These are phyloP conservation scores for Xiphias gladius DNA, from an alignment of 2,113 vertebrate species.

Conservation along the genomic window DNA sequence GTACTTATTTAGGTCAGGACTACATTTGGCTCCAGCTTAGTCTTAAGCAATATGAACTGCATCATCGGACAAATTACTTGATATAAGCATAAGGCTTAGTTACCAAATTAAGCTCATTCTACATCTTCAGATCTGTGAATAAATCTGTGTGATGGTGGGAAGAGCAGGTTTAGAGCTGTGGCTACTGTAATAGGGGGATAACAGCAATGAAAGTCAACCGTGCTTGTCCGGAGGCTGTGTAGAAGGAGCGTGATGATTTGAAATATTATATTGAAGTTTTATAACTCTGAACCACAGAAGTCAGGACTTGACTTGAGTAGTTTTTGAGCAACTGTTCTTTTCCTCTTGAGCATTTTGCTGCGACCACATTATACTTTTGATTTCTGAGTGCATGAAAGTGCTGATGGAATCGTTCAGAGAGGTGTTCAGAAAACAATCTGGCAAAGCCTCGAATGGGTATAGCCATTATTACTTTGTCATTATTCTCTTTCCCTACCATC, in stretches of 20 bases:
- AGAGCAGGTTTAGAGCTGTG: background rate
- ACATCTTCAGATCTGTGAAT: background rate
- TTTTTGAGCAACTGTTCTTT: constrained; percentile 30
- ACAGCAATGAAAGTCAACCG: constrained; percentile 6
- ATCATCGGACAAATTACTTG: background rate
- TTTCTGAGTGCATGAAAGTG: constrained; percentile 52
- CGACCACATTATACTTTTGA: constrained; percentile 30
- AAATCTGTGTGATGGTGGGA: background rate
- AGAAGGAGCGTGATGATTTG: constrained; percentile 9
- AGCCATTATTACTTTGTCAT: constrained; percentile 23
- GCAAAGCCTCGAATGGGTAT: constrained; percentile 11
- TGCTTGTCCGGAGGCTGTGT: background rate
- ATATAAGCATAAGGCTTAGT: background rate
- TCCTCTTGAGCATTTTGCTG: constrained; percentile 37
- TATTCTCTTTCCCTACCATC: constrained; percentile 19
- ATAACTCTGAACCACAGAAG: constrained; percentile 28
- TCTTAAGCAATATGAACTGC: background rate
- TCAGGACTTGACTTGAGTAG: constrained; percentile 11
- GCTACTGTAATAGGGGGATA: background rate
- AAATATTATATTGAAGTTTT: constrained; percentile 26
- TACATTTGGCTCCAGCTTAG: background rate
- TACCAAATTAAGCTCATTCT: background rate
- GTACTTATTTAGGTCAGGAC: background rate
- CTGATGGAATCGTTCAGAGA: background rate
- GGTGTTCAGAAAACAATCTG: constrained; percentile 35